phyloP scores from a whole-genome alignment of 2,113 vertebrate genomes.

The Antennarius striatus region DNA sequence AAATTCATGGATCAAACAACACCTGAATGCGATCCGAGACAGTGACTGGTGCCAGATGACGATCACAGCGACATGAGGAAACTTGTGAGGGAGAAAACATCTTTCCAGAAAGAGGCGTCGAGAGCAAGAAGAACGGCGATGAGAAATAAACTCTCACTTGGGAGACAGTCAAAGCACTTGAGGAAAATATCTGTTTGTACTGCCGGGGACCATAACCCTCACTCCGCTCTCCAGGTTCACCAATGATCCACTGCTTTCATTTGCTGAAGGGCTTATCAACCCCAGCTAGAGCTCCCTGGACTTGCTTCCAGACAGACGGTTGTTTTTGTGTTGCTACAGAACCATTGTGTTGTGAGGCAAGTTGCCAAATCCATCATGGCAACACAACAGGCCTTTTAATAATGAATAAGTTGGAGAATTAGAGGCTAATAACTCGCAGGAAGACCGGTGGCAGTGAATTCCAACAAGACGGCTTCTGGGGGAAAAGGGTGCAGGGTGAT shows the following conservation, averaged over 20 bases:
- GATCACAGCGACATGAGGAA: no score
- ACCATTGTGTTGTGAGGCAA: constrained; percentile 41
- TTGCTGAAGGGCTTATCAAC: constrained; percentile 17
- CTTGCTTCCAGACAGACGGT: background rate
- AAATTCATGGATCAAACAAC: no score
- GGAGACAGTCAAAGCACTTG: constrained; percentile 22
- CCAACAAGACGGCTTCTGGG: constrained; percentile 41
- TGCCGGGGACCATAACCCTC: no score
- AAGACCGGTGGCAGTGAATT: constrained; percentile 40
- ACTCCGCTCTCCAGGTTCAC: no score
- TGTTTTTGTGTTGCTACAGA: constrained; percentile 10
- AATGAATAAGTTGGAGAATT: constrained; percentile 52
- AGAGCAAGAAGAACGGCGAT: no score
- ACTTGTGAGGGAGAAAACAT: no score
- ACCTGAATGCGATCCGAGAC: no score
- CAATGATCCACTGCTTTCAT: constrained; percentile 33
- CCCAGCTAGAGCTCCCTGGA: constrained; percentile 4
- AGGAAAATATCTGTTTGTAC: no score
- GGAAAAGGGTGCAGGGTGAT: constrained; percentile 30
- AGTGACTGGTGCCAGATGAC: no score
- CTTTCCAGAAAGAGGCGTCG: no score
- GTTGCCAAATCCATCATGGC: constrained; percentile 57
- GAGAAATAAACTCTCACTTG: background rate
- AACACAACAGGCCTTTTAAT: constrained; percentile 55
- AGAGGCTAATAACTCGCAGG: constrained; percentile 53